Evolutionary conservation across 2,113 vertebrate species (phyloP).

Genomic region (Arenaria interpres): DNA sequence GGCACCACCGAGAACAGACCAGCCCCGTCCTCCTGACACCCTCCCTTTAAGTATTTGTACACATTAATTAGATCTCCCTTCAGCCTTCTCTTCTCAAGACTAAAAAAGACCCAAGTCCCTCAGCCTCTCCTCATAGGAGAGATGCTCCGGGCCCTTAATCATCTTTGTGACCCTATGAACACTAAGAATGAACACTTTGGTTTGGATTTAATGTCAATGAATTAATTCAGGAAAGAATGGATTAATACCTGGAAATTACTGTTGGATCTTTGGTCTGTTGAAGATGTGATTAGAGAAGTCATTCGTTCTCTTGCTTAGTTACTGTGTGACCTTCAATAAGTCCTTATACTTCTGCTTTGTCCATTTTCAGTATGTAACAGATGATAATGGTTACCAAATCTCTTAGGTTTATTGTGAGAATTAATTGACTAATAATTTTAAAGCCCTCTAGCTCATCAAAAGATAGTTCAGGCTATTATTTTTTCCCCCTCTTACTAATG

Average conservation of each 20-base stretch:
- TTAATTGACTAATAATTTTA: conserved; percentile 37
- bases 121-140: too few relatives aligned
- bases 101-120: too few relatives aligned
- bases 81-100: too few relatives aligned
- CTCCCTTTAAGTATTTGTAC: too few relatives aligned
- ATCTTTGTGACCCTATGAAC: too few relatives aligned
- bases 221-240: not conserved
- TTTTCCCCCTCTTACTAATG: not conserved
- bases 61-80: too few relatives aligned
- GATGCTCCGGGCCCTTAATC: too few relatives aligned
- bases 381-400: not conserved
- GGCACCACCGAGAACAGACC: too few relatives aligned
- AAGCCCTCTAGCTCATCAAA: conserved; percentile 26
- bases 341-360: not conserved
- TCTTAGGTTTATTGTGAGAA: not conserved
- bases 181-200: not conserved
- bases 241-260: not conserved
- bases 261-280: not conserved
- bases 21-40: too few relatives aligned
- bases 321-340: not conserved
- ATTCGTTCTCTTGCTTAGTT: not conserved
- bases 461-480: not conserved
- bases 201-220: not conserved
- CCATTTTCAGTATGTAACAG: not conserved
- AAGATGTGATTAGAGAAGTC: not conserved